Evolutionary conservation across 2,888 invertebrate genomes (phyloP).

Genomic region (Tortricodes alternella): DNA sequence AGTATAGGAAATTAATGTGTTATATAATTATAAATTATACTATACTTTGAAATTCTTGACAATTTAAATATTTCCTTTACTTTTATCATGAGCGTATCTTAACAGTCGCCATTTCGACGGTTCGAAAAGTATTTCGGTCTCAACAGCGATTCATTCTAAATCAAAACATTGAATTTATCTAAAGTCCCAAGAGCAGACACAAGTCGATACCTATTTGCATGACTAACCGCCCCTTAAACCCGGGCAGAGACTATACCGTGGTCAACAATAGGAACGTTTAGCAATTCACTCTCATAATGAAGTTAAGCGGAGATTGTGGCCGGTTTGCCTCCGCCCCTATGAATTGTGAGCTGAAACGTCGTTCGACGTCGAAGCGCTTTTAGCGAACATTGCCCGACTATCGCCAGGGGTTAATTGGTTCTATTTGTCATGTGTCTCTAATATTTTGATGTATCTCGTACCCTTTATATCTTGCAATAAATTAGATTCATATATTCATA

Average conservation of each 20-base stretch:
- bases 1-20: neutral
- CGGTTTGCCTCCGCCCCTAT: conserved; percentile 50
- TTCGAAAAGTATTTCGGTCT: neutral
- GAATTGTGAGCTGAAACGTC: conserved; percentile 51
- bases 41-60: too few relatives aligned
- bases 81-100: too few relatives aligned
- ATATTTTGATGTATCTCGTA: conserved; percentile 2
- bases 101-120: too few relatives aligned
- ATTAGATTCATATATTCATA: too few relatives aligned
- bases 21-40: too few relatives aligned
- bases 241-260: conserved; percentile 49
- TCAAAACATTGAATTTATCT: conserved; percentile 28
- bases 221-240: conserved; percentile 64
- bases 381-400: conserved; percentile 37
- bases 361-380: conserved; percentile 43
- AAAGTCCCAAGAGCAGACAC: conserved; percentile 34
- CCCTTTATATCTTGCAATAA: too few relatives aligned
- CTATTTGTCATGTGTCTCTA: conserved; percentile 6
- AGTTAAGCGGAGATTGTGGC: conserved; percentile 77
- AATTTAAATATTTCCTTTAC: too few relatives aligned
- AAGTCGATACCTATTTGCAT: conserved; percentile 72
- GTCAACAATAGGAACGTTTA: conserved; percentile 77
- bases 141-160: neutral
- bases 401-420: conserved; percentile 13
- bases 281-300: conserved; percentile 77